A percentile compares a stretch with the other conserved stretches of the same genome.
phyloP scores from a whole-genome alignment of 2,113 vertebrate genomes.

The Deroptyus accipitrinus region DNA sequence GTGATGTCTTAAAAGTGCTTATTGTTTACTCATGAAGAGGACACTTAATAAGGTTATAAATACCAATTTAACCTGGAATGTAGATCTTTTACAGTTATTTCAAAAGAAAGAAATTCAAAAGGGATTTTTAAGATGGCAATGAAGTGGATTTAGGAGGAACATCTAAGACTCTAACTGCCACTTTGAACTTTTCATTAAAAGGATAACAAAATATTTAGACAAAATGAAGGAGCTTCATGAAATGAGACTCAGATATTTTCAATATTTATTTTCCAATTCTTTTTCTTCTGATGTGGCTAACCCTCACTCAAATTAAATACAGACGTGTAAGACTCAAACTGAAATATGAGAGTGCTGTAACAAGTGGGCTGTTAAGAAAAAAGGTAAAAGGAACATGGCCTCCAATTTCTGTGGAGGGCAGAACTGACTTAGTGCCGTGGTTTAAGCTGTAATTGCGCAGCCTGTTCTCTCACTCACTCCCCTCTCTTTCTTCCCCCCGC shows the following conservation, averaged over 20 bases:
- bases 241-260: not conserved
- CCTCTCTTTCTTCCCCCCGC: no score
- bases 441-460: no score
- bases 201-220: not conserved
- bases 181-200: not conserved
- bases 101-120: not conserved
- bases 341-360: accelerated
- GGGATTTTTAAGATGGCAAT: not conserved
- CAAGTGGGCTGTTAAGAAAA: not conserved
- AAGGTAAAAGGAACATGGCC: not conserved
- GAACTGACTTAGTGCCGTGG: not conserved
- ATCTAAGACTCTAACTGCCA: not conserved
- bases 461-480: no score
- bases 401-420: not conserved
- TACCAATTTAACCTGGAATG: not conserved
- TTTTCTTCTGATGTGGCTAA: not conserved
- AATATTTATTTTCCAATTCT: not conserved
- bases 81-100: not conserved
- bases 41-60: not conserved
- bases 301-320: not conserved
- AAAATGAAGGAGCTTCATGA: not conserved
- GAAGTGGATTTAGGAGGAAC: not conserved
- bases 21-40: not conserved
- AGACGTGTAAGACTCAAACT: not conserved
- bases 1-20: not conserved